Conservation (phyloP, 1,140 invertebrate species). For the Drosophila parvula region DNA sequence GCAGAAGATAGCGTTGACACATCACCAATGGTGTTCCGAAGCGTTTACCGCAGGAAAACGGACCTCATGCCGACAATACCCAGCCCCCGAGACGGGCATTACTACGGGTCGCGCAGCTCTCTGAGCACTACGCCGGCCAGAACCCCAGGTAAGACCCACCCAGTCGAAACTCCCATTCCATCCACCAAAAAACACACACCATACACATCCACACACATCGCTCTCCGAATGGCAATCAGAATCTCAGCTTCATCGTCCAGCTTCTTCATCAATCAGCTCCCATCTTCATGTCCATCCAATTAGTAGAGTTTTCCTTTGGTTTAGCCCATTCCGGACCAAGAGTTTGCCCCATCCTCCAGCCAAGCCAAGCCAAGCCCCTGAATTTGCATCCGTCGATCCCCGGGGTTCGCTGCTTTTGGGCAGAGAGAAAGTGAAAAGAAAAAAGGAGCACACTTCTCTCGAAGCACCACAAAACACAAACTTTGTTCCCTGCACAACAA, state of each 20-base stretch:
- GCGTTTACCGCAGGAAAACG: slow-evolving; percentile 92
- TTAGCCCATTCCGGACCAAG: slow-evolving; percentile 51
- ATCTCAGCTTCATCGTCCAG: slow-evolving; percentile 48
- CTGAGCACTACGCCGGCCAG: slow-evolving; percentile 87
- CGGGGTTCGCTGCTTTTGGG: slow-evolving; percentile 29
- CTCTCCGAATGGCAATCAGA: slow-evolving; percentile 26
- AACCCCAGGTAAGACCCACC: slow-evolving; percentile 87
- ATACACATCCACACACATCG: slow-evolving; percentile 2
- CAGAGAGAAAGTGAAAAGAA: slow-evolving; percentile 27
- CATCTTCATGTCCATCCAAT: slow-evolving; percentile 31
- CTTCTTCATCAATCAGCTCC: slow-evolving; percentile 23
- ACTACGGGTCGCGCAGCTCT: slow-evolving; percentile 85
- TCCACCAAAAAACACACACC: slow-evolving; percentile 14
- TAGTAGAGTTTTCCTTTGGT: slow-evolving; percentile 38
- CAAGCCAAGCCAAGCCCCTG: slow-evolving; percentile 10
- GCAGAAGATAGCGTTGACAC: slow-evolving; percentile 84
- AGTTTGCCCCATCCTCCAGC: slow-evolving; percentile 11
- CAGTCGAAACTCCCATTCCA: slow-evolving; percentile 11
- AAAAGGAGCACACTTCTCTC: slow-evolving; percentile 28
- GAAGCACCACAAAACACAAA: slow-evolving; percentile 30
- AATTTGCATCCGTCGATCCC: slow-evolving; percentile 18
- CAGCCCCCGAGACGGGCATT: slow-evolving; percentile 87
- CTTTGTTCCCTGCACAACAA: slow-evolving; percentile 16
- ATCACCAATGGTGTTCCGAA: slow-evolving; percentile 85
- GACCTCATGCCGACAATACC: slow-evolving; percentile 95